phyloP scores from a whole-genome alignment of 2,888 invertebrate species.

The Frankliniella intonsa region DNA sequence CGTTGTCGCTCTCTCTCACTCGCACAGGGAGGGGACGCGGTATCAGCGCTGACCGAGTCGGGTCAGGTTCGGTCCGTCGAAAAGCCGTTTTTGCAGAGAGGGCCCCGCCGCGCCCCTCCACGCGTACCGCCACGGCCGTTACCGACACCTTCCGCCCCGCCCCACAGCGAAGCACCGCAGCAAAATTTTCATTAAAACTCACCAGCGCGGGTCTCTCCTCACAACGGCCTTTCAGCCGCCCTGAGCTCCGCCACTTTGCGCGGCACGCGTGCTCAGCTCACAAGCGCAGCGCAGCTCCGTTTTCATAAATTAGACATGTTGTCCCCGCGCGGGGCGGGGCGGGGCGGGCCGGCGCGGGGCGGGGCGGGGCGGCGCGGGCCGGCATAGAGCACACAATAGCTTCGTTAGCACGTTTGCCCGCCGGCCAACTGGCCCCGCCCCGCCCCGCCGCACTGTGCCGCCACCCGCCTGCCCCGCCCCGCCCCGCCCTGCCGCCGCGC shows the following conservation, averaged over 20 bases:
- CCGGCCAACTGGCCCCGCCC: not conserved
- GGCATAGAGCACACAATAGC: not conserved
- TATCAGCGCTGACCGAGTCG: too few relatives aligned
- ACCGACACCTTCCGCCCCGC: not conserved
- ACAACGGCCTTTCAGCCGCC: not conserved
- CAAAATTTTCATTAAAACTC: not conserved
- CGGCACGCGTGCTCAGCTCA: not conserved
- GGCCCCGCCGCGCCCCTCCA: not conserved
- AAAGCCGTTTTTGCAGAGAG: too few relatives aligned
- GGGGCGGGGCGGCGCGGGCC: not conserved
- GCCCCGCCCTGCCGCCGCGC: not conserved
- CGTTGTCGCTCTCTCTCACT: too few relatives aligned
- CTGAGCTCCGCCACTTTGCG: not conserved
- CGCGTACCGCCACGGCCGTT: not conserved
- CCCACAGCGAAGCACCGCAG: too few relatives aligned
- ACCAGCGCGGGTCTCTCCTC: not conserved
- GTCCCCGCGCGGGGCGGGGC: not conserved
- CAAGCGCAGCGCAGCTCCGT: not conserved
- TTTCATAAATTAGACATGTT: not conserved
- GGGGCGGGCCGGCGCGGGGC: not conserved
- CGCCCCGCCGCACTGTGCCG: not conserved
- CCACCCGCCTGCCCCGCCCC: not conserved
- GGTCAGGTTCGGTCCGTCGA: too few relatives aligned
- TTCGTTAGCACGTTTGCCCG: not conserved
- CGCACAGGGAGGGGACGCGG: too few relatives aligned